Conservation (phyloP, 2,113 vertebrate species). For the Brevimyrus niger region DNA sequence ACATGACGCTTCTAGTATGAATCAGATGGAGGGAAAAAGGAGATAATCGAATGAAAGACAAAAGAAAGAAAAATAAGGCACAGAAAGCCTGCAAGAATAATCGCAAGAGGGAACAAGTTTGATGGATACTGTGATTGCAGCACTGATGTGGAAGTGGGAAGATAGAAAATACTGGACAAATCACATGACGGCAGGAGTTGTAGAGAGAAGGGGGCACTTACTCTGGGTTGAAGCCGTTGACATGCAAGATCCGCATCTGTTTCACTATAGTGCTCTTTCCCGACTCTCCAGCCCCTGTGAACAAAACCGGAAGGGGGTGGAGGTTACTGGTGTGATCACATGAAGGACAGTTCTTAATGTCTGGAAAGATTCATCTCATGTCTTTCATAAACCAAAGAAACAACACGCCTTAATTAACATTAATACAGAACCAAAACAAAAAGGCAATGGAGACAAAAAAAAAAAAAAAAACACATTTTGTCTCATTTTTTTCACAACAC, state of each 20-base stretch:
- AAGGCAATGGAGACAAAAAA: not conserved
- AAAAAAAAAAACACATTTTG: not conserved
- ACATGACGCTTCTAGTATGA: not conserved
- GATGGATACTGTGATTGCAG: not conserved
- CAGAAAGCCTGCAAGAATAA: not conserved
- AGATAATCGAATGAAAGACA: not conserved
- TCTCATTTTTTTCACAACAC: not conserved
- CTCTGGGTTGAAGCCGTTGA: slow-evolving; percentile 99
- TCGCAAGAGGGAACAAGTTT: not conserved
- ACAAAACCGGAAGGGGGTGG: slow-evolving; percentile 29
- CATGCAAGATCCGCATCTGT: slow-evolving; percentile 97
- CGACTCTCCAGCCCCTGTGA: slow-evolving; percentile 93
- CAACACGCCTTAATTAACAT: not conserved
- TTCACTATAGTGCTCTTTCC: slow-evolving; percentile 99
- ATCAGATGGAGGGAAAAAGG: not conserved
- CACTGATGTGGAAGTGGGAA: not conserved
- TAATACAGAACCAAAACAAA: not conserved
- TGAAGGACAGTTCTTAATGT: not conserved
- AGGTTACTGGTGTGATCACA: not conserved
- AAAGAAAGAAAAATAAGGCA: not conserved
- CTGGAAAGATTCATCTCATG: not conserved
- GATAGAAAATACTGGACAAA: not conserved
- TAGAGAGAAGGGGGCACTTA: slow-evolving; percentile 63
- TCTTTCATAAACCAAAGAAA: not conserved
- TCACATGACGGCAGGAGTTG: not conserved